These are phyloP conservation scores for Entomyzon cyanotis DNA, from an alignment of 2,113 vertebrate genomes.

Conservation along the genomic window DNA sequence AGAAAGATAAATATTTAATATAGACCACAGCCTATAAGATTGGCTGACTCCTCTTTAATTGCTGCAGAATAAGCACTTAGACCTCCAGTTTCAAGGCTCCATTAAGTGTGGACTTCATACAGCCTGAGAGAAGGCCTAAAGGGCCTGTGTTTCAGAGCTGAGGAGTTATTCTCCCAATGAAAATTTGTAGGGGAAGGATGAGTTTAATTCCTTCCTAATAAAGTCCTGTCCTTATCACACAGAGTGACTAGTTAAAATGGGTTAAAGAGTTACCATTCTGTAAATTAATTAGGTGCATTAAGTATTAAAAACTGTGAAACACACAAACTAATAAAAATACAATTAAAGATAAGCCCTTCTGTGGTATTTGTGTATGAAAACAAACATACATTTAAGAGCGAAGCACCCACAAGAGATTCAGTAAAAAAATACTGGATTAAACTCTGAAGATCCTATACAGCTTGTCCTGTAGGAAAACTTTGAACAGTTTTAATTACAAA, in stretches of 20 bases:
- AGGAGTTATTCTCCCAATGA: neutral
- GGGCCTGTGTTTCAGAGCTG: neutral
- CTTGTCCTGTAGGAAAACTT: conserved; percentile 11
- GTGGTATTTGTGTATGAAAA: neutral
- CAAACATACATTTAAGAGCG: neutral
- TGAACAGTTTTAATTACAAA: conserved; percentile 24
- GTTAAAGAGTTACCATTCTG: neutral
- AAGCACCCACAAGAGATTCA: neutral
- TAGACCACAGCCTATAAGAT: neutral
- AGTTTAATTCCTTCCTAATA: neutral
- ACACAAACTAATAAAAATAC: neutral
- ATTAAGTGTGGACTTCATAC: neutral
- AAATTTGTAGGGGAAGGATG: neutral
- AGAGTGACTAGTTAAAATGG: neutral
- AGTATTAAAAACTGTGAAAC: neutral
- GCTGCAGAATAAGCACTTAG: neutral
- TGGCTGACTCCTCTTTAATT: neutral
- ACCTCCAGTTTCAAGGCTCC: neutral
- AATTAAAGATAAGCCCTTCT: neutral
- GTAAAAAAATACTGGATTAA: neutral
- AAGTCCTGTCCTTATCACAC: neutral
- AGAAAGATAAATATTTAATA: neutral
- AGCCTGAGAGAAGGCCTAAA: neutral
- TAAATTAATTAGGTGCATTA: neutral
- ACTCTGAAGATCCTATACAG: neutral